These are phyloP conservation scores for Lepidochitona cinerea DNA, from an alignment of 2,888 invertebrate species.

Conservation along the genomic window DNA sequence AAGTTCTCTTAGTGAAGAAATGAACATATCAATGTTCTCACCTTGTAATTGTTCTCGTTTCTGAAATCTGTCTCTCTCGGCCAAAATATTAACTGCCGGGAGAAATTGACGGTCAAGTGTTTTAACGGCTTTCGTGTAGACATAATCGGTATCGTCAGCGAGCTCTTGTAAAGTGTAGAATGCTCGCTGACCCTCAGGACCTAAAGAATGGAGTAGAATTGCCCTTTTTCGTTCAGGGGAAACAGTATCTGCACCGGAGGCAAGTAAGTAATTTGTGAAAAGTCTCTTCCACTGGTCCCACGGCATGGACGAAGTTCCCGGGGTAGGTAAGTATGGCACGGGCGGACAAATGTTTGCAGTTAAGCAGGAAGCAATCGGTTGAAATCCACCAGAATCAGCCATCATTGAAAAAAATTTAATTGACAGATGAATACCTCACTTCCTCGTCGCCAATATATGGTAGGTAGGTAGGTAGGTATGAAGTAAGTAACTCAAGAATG, in stretches of 20 bases:
- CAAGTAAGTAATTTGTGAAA: neutral
- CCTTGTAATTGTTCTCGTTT: neutral
- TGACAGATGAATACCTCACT: no score
- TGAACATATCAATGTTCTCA: neutral
- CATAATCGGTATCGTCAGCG: no score
- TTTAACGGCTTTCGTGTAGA: no score
- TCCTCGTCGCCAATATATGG: no score
- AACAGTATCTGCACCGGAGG: neutral
- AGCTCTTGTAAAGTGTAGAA: neutral
- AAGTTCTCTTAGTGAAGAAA: neutral
- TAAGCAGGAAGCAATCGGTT: no score
- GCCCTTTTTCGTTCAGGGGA: neutral
- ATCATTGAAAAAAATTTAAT: no score
- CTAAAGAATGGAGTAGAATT: neutral
- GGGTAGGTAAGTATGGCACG: neutral
- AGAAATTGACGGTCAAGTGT: no score
- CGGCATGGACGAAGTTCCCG: neutral
- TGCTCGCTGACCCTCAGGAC: neutral
- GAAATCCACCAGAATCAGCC: no score
- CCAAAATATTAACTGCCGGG: no score
- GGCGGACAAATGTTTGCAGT: no score
- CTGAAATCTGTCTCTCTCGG: neutral
- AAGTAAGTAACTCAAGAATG: no score
- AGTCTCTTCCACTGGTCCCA: neutral
- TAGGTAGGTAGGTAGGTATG: no score